Evolutionary conservation across 2,888 invertebrate genomes (phyloP).

Genomic region (Trichacis sp.): DNA sequence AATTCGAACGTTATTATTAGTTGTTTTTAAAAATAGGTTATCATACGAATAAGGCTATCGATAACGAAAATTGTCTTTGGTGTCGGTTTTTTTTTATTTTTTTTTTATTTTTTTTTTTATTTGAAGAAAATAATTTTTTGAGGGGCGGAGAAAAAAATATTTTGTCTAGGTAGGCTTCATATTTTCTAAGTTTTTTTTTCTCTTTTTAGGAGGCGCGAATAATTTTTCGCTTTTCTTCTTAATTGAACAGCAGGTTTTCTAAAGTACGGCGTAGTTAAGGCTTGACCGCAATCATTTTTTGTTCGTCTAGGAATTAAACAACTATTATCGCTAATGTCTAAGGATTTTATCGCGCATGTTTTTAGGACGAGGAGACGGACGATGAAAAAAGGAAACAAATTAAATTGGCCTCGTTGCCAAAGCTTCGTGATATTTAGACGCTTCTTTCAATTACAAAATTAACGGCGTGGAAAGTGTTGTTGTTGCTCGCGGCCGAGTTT

Average conservation of each 20-base stretch:
- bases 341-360: constrained; percentile 2
- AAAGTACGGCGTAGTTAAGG: constrained; percentile 15
- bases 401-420: constrained; percentile 1
- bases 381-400: background rate
- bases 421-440: constrained; percentile 63
- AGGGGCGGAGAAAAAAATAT: constrained; percentile 20
- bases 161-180: constrained; percentile 26
- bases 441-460: constrained; percentile 26
- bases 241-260: constrained; percentile 4
- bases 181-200: constrained; percentile 14
- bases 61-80: constrained; percentile 39
- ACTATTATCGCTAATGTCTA: constrained; percentile 9
- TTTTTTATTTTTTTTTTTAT: constrained; percentile 1
- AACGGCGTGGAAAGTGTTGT: constrained; percentile 33
- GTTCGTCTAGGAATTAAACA: background rate
- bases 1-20: constrained; percentile 35
- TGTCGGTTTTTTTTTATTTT: constrained; percentile 39
- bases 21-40: constrained; percentile 26
- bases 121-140: constrained; percentile 12
- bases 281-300: constrained; percentile 22
- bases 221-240: constrained; percentile 26
- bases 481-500: background rate
- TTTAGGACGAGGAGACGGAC: background rate
- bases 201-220: constrained; percentile 11
- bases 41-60: constrained; percentile 28